These are phyloP conservation scores for Oreochromis spilurus DNA, from an alignment of 2,113 vertebrate genomes.

Conservation along the genomic window DNA sequence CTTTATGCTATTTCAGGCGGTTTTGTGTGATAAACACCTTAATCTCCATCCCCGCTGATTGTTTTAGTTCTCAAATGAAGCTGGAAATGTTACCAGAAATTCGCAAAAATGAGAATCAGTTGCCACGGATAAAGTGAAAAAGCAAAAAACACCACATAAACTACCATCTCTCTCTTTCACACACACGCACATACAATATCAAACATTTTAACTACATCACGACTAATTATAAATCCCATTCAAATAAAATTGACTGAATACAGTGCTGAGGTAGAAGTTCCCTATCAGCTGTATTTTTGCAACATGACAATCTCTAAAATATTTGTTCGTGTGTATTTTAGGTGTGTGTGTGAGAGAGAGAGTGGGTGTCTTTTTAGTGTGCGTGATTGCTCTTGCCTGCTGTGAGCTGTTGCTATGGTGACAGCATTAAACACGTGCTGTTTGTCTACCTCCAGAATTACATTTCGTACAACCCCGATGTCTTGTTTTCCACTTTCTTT, in stretches of 20 bases:
- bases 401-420: constrained; percentile 67
- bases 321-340: not conserved
- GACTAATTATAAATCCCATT: not conserved
- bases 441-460: constrained; percentile 59
- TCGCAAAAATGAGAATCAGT: not conserved
- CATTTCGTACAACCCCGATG: constrained; percentile 37
- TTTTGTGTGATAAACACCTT: not conserved
- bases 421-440: constrained; percentile 57
- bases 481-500: not conserved
- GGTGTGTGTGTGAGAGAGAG: not conserved
- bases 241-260: not conserved
- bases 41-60: not conserved
- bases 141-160: not conserved
- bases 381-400: constrained; percentile 41
- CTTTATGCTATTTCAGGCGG: not conserved
- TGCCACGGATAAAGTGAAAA: not conserved
- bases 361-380: constrained; percentile 10
- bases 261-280: not conserved
- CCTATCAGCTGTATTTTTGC: not conserved
- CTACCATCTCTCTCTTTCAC: not conserved
- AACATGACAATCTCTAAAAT: not conserved
- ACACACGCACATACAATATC: not conserved
- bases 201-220: not conserved
- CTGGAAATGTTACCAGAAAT: not conserved
- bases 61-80: not conserved